phyloP scores from a whole-genome alignment of 2,113 vertebrate genomes.

The Ceuthmochares aereus region DNA sequence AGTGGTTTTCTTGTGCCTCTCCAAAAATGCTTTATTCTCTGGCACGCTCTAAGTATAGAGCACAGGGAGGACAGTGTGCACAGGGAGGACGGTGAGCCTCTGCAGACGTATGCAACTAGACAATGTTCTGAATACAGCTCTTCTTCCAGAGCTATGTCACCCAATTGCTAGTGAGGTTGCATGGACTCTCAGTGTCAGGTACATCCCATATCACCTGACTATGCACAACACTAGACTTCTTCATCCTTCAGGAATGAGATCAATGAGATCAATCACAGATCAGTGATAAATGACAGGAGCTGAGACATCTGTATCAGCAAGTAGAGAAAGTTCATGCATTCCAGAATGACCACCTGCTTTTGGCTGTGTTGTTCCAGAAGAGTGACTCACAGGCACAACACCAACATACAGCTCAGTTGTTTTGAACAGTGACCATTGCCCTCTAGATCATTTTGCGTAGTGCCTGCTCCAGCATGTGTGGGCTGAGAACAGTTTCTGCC shows the following conservation, averaged over 20 bases:
- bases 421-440: neutral
- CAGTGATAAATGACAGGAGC: neutral
- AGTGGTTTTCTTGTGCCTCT: neutral
- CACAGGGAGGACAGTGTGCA: accelerated
- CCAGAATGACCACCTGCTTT: neutral
- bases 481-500: neutral
- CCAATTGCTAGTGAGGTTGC: neutral
- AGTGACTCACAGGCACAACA: neutral
- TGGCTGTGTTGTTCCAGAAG: neutral
- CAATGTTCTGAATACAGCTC: neutral
- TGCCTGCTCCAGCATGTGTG: neutral
- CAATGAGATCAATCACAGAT: neutral
- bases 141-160: neutral
- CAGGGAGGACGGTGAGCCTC: accelerated
- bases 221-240: neutral
- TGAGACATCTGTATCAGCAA: neutral
- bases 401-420: accelerated
- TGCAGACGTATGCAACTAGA: neutral
- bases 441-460: accelerated
- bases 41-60: neutral
- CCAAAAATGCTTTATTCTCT: neutral
- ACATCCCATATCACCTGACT: accelerated
- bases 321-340: neutral
- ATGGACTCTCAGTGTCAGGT: neutral
- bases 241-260: neutral